These are phyloP conservation scores for Eremophila alpestris DNA, from an alignment of 2,797 vertebrate genomes.

Conservation along the genomic window DNA sequence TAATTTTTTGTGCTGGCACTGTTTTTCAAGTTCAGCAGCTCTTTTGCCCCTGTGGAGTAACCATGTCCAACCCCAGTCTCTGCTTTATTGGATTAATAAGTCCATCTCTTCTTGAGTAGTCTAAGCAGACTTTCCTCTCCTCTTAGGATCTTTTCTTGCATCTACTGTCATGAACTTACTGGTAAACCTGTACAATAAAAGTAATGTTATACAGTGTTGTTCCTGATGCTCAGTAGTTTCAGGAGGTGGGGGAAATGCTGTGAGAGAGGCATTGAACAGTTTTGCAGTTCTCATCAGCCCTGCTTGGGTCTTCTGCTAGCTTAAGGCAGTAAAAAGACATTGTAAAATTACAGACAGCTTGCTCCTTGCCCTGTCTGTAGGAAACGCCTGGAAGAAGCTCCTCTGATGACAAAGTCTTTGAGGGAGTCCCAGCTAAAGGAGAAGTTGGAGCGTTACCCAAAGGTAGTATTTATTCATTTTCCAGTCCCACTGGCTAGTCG, in stretches of 20 bases:
- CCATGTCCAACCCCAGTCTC: neutral
- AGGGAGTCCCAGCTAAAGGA: constrained; percentile 86
- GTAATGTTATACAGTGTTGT: neutral
- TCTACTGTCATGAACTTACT: neutral
- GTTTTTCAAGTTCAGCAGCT: neutral
- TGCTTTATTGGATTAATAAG: neutral
- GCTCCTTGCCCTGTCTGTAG: constrained; percentile 63
- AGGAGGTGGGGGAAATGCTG: neutral
- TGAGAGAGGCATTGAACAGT: neutral
- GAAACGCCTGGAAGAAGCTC: constrained; percentile 88
- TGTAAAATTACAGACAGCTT: neutral
- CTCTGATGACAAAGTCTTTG: constrained; percentile 87
- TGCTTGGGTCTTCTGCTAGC: neutral
- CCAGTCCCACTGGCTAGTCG: neutral
- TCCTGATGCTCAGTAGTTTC: neutral
- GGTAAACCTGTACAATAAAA: neutral
- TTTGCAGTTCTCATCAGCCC: neutral
- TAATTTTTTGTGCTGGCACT: neutral
- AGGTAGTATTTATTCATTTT: constrained; percentile 74
- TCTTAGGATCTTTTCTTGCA: neutral
- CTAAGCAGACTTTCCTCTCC: neutral
- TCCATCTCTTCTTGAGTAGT: neutral
- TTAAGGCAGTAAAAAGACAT: neutral
- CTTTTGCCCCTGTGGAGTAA: neutral
- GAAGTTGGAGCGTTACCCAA: constrained; percentile 90